These are phyloP conservation scores for Odontophorus gujanensis DNA, from an alignment of 2,113 vertebrate species.

Conservation along the genomic window DNA sequence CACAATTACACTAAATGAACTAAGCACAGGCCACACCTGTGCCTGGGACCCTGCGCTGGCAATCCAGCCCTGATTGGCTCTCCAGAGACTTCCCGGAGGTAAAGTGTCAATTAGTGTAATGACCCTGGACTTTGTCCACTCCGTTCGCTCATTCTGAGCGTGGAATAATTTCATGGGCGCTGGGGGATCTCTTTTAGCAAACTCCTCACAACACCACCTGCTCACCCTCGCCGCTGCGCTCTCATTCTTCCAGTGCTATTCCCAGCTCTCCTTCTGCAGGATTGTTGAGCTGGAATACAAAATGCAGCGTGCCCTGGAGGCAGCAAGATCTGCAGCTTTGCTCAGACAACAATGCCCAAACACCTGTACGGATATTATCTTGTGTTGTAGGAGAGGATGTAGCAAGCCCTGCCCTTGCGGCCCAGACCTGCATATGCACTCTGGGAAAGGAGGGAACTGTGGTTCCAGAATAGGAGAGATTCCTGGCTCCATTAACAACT, in stretches of 20 bases:
- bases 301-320: neutral
- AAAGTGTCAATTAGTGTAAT: constrained; percentile 79
- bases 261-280: constrained; percentile 43
- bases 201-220: constrained; percentile 65
- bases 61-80: constrained; percentile 71
- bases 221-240: constrained; percentile 20
- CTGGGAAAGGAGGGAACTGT: neutral
- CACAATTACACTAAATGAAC: constrained; percentile 74
- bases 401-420: neutral
- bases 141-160: neutral
- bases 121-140: constrained; percentile 74
- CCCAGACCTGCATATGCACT: neutral
- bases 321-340: neutral
- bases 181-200: constrained; percentile 59
- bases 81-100: constrained; percentile 69
- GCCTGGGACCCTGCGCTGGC: constrained; percentile 54
- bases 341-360: neutral
- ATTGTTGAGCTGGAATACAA: constrained; percentile 6
- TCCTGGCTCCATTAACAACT: neutral
- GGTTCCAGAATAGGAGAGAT: neutral
- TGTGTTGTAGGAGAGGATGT: neutral
- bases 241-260: constrained; percentile 50
- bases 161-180: constrained; percentile 61
- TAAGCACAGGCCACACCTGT: constrained; percentile 71
- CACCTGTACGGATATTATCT: constrained; percentile 2